Base-by-base conservation (phyloP, 2,888 invertebrate genomes). In the Heliconius ismenius region DNA sequence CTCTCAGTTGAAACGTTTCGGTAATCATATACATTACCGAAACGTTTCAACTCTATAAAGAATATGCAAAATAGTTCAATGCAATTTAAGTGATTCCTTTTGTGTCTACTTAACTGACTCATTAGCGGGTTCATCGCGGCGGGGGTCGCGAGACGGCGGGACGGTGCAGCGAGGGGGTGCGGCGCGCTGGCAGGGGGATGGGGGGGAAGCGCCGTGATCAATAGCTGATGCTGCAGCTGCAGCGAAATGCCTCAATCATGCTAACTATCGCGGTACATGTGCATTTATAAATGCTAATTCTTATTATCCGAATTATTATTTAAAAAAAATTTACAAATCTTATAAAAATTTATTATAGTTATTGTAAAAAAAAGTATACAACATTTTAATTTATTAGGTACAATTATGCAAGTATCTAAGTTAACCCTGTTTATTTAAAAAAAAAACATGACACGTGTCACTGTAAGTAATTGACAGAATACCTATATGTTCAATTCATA, bases 221-320 rank as follows among this genome's bases (percentile, higher is more conserved):
- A 91, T 91, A 91, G 88, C 85, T 81, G 80, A 82, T 90, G 88
- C 90, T 90, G 88, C 90, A 89, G 88, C 85, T 87, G 89, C 88
- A 86, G 80, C 81, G 69, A 64, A 39, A 43, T 21, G 63, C 36
- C 26, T 72, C 49, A 64, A 76, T 76, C 72, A 54, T 65, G n/a
- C 72, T 74, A 49, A 74, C 28, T 65, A 65, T 36, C 28, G 26
- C 43, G 73, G 24, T 49, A 76, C 32, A 64, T 26, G 62, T 58
- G 58, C 36, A 73, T 68, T 32, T 36, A 32, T 21, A 58, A 32
- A 54, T 70, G 4, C n/a, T 54, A 54, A 69, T 69, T 70, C n/a
- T 32, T 54, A 15, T 39, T 65, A 24, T 60, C 13, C 24, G 13
- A 65, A 39, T 24, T 11, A n/a, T 65, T 9, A 24, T 24, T 7